Evolutionary conservation across 2,113 vertebrate species (phyloP), one percentile per base, ranked within the genome.

Genomic region (Seriola quinqueradiata): DNA sequence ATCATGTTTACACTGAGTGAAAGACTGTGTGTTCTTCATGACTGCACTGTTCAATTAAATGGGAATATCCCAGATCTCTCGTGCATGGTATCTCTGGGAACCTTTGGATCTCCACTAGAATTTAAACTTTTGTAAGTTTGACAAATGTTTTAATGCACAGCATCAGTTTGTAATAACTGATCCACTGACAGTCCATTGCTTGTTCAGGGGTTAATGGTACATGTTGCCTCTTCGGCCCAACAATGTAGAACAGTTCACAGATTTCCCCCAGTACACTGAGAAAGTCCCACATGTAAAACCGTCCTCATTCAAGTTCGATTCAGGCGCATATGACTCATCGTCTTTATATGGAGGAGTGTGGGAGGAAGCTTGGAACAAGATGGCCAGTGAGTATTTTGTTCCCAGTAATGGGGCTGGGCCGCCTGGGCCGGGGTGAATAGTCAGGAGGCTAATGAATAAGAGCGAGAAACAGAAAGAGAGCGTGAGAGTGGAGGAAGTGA

Each of bases 381-480:
- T 81, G 87, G 75, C 81, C 87, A 86, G 80, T 84, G 92, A 87
- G 67, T 68, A 87, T 89, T 93, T 89, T 89, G 92, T 92, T 92
- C 84, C 90, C 81, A 87, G 68, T 80, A 14, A 84, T 71, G 75
- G 70, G 87, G 72, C 84, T 83, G 84, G 87, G 60, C 77, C 1
- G 83, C 57, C 70, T 87, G 82, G 86, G 87, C 69, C 2, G n/a
- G 89, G 88, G 86, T 93, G 91, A 92, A 92, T 90, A 90, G 88
- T 92, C 90, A 87, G 86, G 89, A 90, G 90, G 90, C 87, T 91
- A 89, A 93, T 92, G 92, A 93, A 92, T 92, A 82, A 92, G 88
- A 82, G 77, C 11, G 38, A 91, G 84, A 88, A 83, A 75, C 79
- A 68, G 82, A 68, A 81, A 81, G 70, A 61, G 92, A 92, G 92